These are phyloP conservation scores for Drosophila pseudoobscura DNA, from an alignment of 1,140 invertebrate genomes.

Conservation along the genomic window DNA sequence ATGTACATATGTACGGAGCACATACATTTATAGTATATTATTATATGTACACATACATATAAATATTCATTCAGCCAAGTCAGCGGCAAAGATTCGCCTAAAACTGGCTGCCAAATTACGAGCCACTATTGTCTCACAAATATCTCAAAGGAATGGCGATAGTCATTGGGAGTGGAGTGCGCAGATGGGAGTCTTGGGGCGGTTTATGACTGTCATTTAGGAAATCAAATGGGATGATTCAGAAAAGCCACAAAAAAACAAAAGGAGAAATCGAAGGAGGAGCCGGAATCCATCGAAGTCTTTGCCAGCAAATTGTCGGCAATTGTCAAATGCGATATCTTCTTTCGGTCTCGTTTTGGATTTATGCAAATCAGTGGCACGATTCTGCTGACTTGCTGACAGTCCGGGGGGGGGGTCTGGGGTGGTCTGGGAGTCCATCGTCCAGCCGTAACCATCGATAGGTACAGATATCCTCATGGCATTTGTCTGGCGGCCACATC, in stretches of 20 bases:
- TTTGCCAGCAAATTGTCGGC: conserved; percentile 47
- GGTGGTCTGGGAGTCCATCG: conserved; percentile 3
- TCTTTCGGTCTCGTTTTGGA: conserved; percentile 15
- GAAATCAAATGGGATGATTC: conserved; percentile 75
- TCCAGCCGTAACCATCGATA: conserved; percentile 18
- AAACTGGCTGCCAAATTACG: conserved; percentile 58
- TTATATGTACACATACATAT: conserved; percentile 13
- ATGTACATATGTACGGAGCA: neutral
- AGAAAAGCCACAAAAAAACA: conserved; percentile 37
- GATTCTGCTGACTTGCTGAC: conserved; percentile 38
- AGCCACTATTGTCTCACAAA: conserved; percentile 40
- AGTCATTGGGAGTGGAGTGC: conserved; percentile 17
- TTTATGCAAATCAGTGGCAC: conserved; percentile 58
- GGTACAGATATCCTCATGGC: neutral
- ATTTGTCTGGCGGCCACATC: conserved; percentile 31
- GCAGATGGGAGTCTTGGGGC: conserved; percentile 7
- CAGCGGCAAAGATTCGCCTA: conserved; percentile 37
- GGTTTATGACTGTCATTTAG: conserved; percentile 62
- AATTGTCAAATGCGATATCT: conserved; percentile 27
- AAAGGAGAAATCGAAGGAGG: neutral
- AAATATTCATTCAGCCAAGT: conserved; percentile 61
- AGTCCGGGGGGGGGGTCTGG: neutral
- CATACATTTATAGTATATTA: conserved; percentile 8
- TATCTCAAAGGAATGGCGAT: conserved; percentile 1
- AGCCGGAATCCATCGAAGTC: conserved; percentile 40